Evolutionary conservation across 2,797 vertebrate species (phyloP).

Genomic region (Myotis daubentonii): DNA sequence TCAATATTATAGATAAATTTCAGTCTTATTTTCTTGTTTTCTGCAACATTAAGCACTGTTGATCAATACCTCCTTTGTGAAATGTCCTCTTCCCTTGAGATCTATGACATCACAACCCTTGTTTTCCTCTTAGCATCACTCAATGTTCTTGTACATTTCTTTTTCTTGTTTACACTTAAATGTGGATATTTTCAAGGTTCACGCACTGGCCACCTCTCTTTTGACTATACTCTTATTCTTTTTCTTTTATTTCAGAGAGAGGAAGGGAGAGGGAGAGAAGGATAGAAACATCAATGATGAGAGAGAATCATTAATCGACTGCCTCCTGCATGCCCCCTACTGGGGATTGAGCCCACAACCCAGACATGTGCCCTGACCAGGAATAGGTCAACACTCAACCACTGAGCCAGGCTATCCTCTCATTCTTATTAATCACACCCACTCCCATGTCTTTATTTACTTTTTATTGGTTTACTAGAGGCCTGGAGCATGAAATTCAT

Average conservation of each 20-base stretch:
- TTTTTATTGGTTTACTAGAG: not conserved
- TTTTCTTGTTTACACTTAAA: not conserved
- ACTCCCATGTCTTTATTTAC: not conserved
- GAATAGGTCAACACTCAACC: not conserved
- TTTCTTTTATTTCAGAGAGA: not conserved
- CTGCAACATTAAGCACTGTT: not conserved
- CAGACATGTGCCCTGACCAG: not conserved
- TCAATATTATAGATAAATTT: not conserved
- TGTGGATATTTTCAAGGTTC: not conserved
- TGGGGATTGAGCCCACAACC: not conserved
- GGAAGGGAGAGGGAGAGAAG: not conserved
- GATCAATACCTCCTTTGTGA: not conserved
- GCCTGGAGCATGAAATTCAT: too few relatives aligned
- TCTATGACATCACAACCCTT: not conserved
- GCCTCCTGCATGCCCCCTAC: not conserved
- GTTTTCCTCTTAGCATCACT: not conserved
- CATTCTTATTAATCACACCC: not conserved
- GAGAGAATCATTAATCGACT: not conserved
- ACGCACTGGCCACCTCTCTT: not conserved
- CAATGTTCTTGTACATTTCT: not conserved
- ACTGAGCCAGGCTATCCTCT: not conserved
- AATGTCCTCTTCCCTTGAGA: not conserved
- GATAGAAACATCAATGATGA: not conserved
- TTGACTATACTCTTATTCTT: not conserved
- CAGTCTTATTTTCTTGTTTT: not conserved